Base-by-base conservation (phyloP, 1,140 invertebrate genomes). In the Drosophila elegans region DNA sequence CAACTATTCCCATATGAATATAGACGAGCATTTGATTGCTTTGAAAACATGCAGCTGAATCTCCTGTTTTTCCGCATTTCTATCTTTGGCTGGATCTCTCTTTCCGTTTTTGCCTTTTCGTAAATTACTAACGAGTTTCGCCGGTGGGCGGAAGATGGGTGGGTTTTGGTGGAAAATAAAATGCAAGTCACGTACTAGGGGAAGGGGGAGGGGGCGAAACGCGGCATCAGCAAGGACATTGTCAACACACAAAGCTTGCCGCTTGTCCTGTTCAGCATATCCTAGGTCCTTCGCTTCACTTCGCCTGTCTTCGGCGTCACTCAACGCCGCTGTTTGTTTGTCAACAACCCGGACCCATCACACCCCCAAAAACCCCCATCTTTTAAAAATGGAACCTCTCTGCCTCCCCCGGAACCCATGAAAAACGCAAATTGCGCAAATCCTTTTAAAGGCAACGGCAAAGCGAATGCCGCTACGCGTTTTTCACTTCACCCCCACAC, bases 101-200 rank as follows among this genome's bases (percentile, higher is more conserved):
- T 21, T 25, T 48, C 56, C 49, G 16, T 21, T 77, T 72, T 49
- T 80, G 52, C 44, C 56, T 68, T 61, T 53, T 83, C 72, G 71
- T 89, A 88, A 88, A 88, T 88, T 89, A 88, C 83, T 88, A 88
- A 88, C 84, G 83, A 88, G 84, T 88, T 88, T 83, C 81, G 74
- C 67, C 49, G 38, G 39, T 51, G 46, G 71, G 73, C 49, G 56
- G 61, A 44, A 27, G 41, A 21, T 64, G 68, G 46, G 21, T n/a
- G 34, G 51, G 13, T 45, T 51, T 42, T 46, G 60, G 55, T 49
- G 64, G 81, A 79, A 88, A 76, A 76, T 76, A 66, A 88, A 88
- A 88, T 88, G 83, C 84, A 88, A 88, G 83, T 88, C 83, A 88
- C 83, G 83, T 88, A 83, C 84, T 29, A 38, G 42, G 39, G 36